Evolutionary conservation across 2,797 vertebrate species (phyloP), one percentile per base, ranked within the genome.

Genomic region (Malurus splendens): DNA sequence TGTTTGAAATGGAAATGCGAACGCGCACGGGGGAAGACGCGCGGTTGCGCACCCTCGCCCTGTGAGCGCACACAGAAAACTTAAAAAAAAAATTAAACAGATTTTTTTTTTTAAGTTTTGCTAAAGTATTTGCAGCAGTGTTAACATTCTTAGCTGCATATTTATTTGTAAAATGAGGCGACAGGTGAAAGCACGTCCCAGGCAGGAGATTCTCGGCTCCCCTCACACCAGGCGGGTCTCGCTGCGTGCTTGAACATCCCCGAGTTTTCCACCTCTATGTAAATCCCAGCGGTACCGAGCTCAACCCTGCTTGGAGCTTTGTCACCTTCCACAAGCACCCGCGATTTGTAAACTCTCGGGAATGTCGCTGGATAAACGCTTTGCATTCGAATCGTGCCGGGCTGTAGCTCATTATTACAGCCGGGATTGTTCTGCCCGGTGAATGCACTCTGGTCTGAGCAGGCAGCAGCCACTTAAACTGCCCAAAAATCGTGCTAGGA

Each of bases 1-100:
- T 27, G 32, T 79, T 55, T 55, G 54, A 33, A 61, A 78, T 38
- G 32, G 82, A 81, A 56, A 72, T 7, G 51, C 0, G 9, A 55
- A 19, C 10, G 3, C 1, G 8, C 7, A 12, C 1, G 4, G 48
- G 25, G 32, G 55, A 59, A 79, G n/a, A 30, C 0, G 0, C 51
- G 4, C 14, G 36, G 42, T 61, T 28, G 25, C 36, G 12, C 13
- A 8, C 33, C 28, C 67, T 72, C 52, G 32, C 57, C 20, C 18
- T 38, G 28, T 0, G 8, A 41, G 44, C 1, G 0, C 32, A 36
- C 17, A 16, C 25, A 25, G 9, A 61, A 18, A 44, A 7, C 11
- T 14, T 1, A 1, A 16, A 14, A 33, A 56, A 52, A 12, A 44
- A 7, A 48, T 32, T 18, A 20, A 78, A 66, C 11, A 36, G 36